A percentile compares a stretch with the other conserved stretches of the same genome.
Conservation (phyloP, 2,888 invertebrate species). For the Tetranychus piercei region DNA sequence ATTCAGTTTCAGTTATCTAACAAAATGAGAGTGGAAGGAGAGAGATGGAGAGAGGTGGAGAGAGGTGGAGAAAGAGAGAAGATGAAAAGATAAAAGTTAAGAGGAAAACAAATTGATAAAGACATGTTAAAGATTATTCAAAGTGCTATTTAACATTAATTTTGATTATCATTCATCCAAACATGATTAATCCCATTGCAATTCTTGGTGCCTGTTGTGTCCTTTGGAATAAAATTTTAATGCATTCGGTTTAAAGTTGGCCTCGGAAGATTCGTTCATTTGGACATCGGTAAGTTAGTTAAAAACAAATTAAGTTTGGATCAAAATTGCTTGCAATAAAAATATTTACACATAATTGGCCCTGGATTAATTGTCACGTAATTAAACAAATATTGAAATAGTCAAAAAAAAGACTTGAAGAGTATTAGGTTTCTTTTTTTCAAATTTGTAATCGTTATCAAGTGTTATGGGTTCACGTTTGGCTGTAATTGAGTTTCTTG, state of each 20-base stretch:
- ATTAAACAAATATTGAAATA: neutral
- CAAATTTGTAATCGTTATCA: neutral
- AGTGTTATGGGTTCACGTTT: neutral
- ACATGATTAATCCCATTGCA: neutral
- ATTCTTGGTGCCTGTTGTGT: neutral
- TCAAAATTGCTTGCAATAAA: neutral
- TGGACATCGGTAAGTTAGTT: neutral
- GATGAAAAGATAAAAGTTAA: neutral
- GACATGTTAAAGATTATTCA: neutral
- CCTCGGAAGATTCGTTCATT: neutral
- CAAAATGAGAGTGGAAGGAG: neutral
- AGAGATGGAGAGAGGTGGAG: constrained; percentile 1
- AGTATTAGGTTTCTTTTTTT: neutral
- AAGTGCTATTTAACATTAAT: neutral
- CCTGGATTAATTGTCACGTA: neutral
- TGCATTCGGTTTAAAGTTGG: neutral
- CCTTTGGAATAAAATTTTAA: neutral
- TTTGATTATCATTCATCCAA: neutral
- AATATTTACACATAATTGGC: neutral
- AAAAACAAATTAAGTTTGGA: neutral
- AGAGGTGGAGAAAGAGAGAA: neutral
- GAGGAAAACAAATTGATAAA: neutral
- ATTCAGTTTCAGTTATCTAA: neutral
- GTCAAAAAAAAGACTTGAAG: neutral
- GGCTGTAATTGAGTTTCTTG: neutral